Percentiles rank a stretch among this genome's conserved stretches.
Evolutionary conservation across 1,140 invertebrate species (phyloP).

Genomic region (Cherax destructor): DNA sequence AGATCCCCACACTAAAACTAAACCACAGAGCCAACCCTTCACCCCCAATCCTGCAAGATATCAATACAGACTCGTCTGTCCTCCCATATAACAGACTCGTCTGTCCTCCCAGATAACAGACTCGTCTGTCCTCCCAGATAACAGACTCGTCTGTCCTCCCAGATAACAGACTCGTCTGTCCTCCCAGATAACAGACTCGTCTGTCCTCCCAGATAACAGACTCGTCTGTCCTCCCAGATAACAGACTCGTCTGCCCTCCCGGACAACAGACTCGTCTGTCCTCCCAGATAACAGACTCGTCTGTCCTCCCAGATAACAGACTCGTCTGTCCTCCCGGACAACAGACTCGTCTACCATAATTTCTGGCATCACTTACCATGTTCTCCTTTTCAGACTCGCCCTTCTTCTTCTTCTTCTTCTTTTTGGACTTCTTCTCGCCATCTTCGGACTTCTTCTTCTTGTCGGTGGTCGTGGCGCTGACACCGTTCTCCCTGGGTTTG

Average conservation of each 20-base stretch:
- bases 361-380: constrained; percentile 18
- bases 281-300: too few relatives aligned
- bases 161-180: not conserved
- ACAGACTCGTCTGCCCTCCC: too few relatives aligned
- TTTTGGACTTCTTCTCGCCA: constrained; percentile 14
- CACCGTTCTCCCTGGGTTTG: not conserved
- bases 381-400: constrained; percentile 46
- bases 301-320: too few relatives aligned
- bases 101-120: not conserved
- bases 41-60: not conserved
- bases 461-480: not conserved
- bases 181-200: not conserved
- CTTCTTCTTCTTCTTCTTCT: constrained; percentile 58
- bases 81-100: not conserved
- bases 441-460: not conserved
- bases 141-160: not conserved
- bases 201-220: too few relatives aligned
- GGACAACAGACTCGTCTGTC: too few relatives aligned
- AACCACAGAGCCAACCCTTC: constrained; percentile 33
- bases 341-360: not conserved
- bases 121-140: not conserved
- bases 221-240: too few relatives aligned
- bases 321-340: not conserved
- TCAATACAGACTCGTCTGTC: too few relatives aligned
- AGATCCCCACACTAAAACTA: not conserved